A percentile compares a stretch with the other conserved stretches of the same genome.
Conservation (phyloP, 2,797 vertebrate genomes). For the Enteromius viviparus region DNA sequence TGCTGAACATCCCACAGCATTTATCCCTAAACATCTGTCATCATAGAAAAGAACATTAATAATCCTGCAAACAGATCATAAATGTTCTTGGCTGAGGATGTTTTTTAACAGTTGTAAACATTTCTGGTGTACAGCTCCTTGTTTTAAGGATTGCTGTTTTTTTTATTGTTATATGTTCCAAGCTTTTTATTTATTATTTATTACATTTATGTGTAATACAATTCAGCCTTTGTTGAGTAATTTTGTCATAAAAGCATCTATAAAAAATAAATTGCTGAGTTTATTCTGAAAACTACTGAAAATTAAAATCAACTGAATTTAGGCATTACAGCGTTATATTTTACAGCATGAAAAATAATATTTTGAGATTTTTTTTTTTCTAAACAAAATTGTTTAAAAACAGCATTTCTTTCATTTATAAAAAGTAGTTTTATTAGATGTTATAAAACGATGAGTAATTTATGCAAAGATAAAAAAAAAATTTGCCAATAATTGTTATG, state of each 20-base stretch:
- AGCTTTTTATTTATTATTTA: background rate
- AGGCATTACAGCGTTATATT: background rate
- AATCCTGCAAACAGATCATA: conserved; percentile 29
- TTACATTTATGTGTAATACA: background rate
- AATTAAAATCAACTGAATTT: background rate
- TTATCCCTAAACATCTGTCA: conserved; percentile 31
- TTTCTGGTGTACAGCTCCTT: background rate
- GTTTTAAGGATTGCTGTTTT: conserved; percentile 8
- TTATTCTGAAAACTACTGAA: background rate
- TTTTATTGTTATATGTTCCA: too few relatives aligned
- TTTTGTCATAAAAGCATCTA: background rate
- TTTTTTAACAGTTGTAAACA: conserved; percentile 22
- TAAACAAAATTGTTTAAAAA: background rate
- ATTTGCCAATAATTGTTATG: background rate
- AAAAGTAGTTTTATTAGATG: background rate
- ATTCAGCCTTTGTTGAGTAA: background rate
- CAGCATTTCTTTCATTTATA: background rate
- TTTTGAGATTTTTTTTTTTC: background rate
- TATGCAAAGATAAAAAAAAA: background rate
- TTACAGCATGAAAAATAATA: background rate
- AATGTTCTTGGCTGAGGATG: conserved; percentile 36
- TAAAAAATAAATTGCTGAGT: background rate
- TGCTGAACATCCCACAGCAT: background rate
- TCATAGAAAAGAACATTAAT: conserved; percentile 33
- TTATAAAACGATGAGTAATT: background rate